These are phyloP conservation scores for Brachionus plicatilis DNA, from an alignment of 1,140 invertebrate genomes.

Conservation along the genomic window DNA sequence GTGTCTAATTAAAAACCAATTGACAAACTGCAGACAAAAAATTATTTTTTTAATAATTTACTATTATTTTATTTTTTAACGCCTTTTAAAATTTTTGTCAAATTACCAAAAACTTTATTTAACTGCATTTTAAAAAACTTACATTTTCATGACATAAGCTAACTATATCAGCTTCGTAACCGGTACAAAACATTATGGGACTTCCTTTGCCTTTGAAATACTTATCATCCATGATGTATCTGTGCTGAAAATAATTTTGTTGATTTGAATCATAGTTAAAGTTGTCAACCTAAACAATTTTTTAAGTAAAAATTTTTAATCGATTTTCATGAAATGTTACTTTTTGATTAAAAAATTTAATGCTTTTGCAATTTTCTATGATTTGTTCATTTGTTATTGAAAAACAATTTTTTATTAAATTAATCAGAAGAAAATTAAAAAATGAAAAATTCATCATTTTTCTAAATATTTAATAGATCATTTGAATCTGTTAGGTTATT, in stretches of 20 bases:
- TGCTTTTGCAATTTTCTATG: background rate
- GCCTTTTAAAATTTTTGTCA: background rate
- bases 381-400: background rate
- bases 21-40: too few species aligned
- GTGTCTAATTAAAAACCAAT: too few species aligned
- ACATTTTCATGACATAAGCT: slow-evolving; percentile 83
- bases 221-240: slow-evolving; percentile 75
- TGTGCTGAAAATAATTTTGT: slow-evolving; percentile 66
- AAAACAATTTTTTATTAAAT: background rate
- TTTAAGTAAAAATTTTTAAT: background rate
- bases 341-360: slow-evolving; percentile 8
- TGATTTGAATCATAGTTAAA: slow-evolving; percentile 68
- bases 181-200: slow-evolving; percentile 92
- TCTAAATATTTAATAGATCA: too few species aligned
- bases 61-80: too few species aligned
- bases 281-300: slow-evolving; percentile 64
- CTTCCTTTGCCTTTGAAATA: slow-evolving; percentile 57
- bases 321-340: background rate
- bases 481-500: too few species aligned
- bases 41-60: too few species aligned
- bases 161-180: slow-evolving; percentile 89
- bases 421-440: background rate
- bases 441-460: background rate
- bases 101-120: background rate
- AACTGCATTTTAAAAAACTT: slow-evolving; percentile 42